Conservation (phyloP, 2,113 vertebrate species). For the Bucco capensis region DNA sequence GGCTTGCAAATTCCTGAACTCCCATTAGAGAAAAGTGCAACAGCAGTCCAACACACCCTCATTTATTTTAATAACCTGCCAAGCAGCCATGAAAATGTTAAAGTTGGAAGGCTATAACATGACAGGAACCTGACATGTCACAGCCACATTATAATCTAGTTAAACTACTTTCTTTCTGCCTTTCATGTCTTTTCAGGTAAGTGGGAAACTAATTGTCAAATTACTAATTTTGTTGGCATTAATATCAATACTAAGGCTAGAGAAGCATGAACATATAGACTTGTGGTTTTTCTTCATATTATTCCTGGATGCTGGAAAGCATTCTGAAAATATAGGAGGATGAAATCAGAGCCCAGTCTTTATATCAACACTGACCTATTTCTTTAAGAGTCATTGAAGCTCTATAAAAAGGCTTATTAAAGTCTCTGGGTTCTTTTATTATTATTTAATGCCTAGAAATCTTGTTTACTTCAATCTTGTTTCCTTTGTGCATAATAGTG, state of each 20-base stretch:
- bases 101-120: conserved; percentile 87
- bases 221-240: conserved; percentile 82
- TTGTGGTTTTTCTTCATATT: conserved; percentile 7
- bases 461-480: conserved; percentile 61
- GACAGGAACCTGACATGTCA: conserved; percentile 92
- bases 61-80: conserved; percentile 99
- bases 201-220: conserved; percentile 84
- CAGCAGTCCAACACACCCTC: conserved; percentile 84
- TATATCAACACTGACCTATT: background rate
- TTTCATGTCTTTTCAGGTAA: conserved; percentile 79
- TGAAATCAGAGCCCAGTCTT: background rate
- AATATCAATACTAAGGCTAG: conserved; percentile 72
- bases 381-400: conserved; percentile 38
- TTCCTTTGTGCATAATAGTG: conserved; percentile 50
- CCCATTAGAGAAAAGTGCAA: conserved; percentile 86
- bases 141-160: conserved; percentile 86
- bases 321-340: conserved; percentile 1
- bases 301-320: conserved; percentile 13
- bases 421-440: conserved; percentile 50
- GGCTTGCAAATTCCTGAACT: conserved; percentile 85
- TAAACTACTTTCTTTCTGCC: conserved; percentile 80
- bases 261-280: conserved; percentile 40
- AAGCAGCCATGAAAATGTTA: conserved; percentile 96
- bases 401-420: conserved; percentile 31
- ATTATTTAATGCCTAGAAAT: conserved; percentile 55